Base-by-base conservation (phyloP, 2,113 vertebrate genomes). In the Ceuthmochares aereus region DNA sequence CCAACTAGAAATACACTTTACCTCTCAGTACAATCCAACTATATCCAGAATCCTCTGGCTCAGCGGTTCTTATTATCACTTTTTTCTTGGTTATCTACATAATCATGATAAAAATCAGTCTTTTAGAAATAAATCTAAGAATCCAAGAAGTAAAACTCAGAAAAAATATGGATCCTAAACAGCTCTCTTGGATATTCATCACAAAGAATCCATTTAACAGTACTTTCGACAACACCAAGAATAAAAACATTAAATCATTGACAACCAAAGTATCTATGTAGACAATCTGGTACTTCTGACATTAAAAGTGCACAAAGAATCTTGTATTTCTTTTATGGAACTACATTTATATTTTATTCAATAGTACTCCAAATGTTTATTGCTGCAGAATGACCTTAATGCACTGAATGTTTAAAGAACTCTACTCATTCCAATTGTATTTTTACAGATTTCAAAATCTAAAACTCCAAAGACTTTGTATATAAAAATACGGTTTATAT, bases 391-490 rank as follows among this genome's bases (percentile, higher is more conserved):
- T 1, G 1, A 51, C 32, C 23, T 34, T 58, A 76, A 60, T 23
- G 25, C 11, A 49, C 1, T 43, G 30, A 54, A 68, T 30, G 7
- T 52, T 82, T 34, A 55, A 72, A 89, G 42, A 59, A 75, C 34
- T 70, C 2, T 7, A 37, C 32, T 32, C 32, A 4, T 81, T 34
- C 47, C 45, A 22, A 27, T 0, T 42, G 4, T 10, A 45, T 40
- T 91, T 67, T 59, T 47, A 72, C 70, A 82, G 9, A 72, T 12
- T 20, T 84, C 32, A 69, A 82, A 91, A 87, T 40, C 34, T 79
- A 32, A 37, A 82, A 63, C 36, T 82, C 45, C 34, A 30, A 72
- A 85, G 36, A 40, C 37, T 79, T 36, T 84, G 37, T 26, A 25
- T 29, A 42, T 36, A 59, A 87, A 66, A 77, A 5, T 5, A 37